These are phyloP conservation scores for Parnassius mnemosyne DNA, from an alignment of 2,888 invertebrate genomes.

Conservation along the genomic window DNA sequence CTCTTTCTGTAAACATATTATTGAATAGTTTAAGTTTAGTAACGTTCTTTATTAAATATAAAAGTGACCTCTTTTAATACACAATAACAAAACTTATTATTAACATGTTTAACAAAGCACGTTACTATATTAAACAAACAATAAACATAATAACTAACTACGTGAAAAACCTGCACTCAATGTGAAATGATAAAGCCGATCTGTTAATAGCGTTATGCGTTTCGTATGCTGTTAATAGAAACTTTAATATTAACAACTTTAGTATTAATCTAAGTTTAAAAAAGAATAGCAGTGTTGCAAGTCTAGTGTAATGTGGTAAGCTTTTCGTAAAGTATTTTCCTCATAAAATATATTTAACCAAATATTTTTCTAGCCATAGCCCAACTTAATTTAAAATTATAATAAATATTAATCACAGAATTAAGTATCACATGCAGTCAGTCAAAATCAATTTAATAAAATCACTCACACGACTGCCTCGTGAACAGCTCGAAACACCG, in stretches of 20 bases:
- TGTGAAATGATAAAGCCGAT: constrained; percentile 13
- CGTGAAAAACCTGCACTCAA: constrained; percentile 9
- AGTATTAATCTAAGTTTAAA: no score
- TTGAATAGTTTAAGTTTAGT: background rate
- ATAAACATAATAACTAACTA: constrained; percentile 7
- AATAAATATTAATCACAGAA: background rate
- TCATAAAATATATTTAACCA: background rate
- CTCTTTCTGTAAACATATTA: background rate
- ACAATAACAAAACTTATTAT: no score
- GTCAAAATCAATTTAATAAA: constrained; percentile 30
- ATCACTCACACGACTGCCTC: constrained; percentile 33
- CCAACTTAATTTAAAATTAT: background rate
- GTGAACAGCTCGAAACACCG: constrained; percentile 15
- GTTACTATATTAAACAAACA: background rate
- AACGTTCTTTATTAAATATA: background rate
- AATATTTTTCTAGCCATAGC: background rate
- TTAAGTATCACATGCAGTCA: constrained; percentile 34
- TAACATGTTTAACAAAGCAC: background rate
- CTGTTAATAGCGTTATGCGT: constrained; percentile 10
- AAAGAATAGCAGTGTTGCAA: constrained; percentile 2
- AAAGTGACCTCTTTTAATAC: no score
- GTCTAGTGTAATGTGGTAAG: constrained; percentile 1
- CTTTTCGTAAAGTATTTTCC: background rate
- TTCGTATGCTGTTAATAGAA: background rate
- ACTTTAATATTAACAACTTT: background rate